Base-by-base conservation (phyloP, 2,113 vertebrate species). In the Spea multiplicata region DNA sequence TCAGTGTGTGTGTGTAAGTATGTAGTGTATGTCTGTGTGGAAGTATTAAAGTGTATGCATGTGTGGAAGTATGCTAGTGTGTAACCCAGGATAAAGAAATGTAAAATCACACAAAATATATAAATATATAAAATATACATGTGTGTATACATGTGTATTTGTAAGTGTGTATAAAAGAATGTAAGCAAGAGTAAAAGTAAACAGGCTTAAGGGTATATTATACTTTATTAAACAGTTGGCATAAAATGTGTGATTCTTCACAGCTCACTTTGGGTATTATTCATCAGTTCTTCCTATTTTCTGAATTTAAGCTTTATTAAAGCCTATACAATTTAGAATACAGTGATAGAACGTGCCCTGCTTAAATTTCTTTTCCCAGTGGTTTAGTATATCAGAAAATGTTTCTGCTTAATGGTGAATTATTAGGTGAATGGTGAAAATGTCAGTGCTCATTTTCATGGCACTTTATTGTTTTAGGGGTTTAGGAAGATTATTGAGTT, bases 361-460 rank as follows among this genome's bases (percentile, higher is more conserved):
- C 16, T 5, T 3, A 64, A 16, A 64, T 17, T 6, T 64, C 13
- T 46, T 67, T 67, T 52, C 49, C 69, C 69, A 52, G 71, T 45
- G 44, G 44, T 17, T 73, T 74, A 47, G n/a, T 16, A 69, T n/a
- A 69, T 69, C 14, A 69, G 46, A 69, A 30, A 69, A 69, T 74
- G 57, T 74, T 64, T 62, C 57, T 74, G 44, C 57, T 47, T 74
- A 74, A 61, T 62, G 44, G 16, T 64, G 57, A 49, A 64, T 64
- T 64, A 74, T 74, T 73, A n/a, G 52, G 53, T 49, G 59, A 74
- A 46, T 47, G 72, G 55, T 74, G 46, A 74, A 74, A 74, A 74
- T 74, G 72, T 74, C 72, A 74, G 57, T 49, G 72, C 72, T 64
- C 50, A 74, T 64, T 74, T 48, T 46, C 57, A 74, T 74, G 72